phyloP scores from a whole-genome alignment of 1,140 invertebrate species.

The Cherax destructor region DNA sequence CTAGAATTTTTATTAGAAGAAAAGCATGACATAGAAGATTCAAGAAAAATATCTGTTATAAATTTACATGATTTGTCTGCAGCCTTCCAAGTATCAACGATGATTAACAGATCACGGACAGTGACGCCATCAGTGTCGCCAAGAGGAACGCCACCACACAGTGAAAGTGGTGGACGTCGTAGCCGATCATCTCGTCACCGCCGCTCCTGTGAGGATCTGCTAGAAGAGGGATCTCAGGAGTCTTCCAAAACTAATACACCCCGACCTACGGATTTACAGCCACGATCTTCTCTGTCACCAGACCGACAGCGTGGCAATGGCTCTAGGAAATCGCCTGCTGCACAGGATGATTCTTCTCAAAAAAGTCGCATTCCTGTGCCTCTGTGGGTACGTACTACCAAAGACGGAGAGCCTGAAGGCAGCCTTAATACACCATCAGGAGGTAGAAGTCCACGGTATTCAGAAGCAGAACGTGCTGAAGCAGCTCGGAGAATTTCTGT shows the following conservation, averaged over 20 bases:
- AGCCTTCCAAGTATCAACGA: slow-evolving; percentile 70
- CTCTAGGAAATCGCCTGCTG: slow-evolving; percentile 44
- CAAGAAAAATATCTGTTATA: slow-evolving; percentile 73
- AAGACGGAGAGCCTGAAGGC: slow-evolving; percentile 63
- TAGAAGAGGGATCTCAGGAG: slow-evolving; percentile 69
- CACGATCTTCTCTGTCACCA: slow-evolving; percentile 67
- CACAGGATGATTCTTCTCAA: slow-evolving; percentile 52
- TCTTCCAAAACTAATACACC: slow-evolving; percentile 71
- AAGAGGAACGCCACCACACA: slow-evolving; percentile 68
- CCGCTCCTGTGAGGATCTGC: slow-evolving; percentile 70
- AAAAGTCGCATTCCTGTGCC: slow-evolving; percentile 71
- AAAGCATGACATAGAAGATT: slow-evolving; percentile 70
- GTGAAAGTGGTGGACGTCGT: slow-evolving; percentile 67
- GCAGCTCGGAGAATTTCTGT: slow-evolving; percentile 57
- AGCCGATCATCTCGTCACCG: slow-evolving; percentile 70
- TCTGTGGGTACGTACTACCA: slow-evolving; percentile 63
- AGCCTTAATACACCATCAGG: slow-evolving; percentile 59
- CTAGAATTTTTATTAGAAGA: slow-evolving; percentile 70
- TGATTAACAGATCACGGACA: slow-evolving; percentile 64
- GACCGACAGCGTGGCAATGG: slow-evolving; percentile 58
- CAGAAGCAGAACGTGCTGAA: slow-evolving; percentile 62
- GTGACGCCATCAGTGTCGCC: slow-evolving; percentile 70
- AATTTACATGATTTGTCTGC: slow-evolving; percentile 73
- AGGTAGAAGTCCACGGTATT: slow-evolving; percentile 57
- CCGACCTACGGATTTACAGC: slow-evolving; percentile 66